Conservation (phyloP, 2,888 invertebrate species). For the Drosophila acutilabella region DNA sequence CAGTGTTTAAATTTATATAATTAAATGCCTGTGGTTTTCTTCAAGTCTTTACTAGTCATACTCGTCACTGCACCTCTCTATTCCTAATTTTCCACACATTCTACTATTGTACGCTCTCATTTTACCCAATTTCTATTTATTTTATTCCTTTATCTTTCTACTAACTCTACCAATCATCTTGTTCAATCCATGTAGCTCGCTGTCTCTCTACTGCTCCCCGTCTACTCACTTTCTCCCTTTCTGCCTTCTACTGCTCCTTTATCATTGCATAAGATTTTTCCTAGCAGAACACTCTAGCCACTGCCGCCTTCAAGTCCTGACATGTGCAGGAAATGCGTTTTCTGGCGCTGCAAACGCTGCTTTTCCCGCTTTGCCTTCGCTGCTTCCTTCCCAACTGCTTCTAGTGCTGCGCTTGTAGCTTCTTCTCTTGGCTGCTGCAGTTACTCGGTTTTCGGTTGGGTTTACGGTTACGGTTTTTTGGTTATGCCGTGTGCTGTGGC, state of each 20-base stretch:
- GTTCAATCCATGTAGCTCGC: no score
- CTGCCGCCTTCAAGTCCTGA: conserved; percentile 65
- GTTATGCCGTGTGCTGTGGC: conserved; percentile 71
- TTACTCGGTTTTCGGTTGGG: conserved; percentile 64
- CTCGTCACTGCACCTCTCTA: background rate
- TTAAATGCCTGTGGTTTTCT: no score
- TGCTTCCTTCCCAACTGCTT: background rate
- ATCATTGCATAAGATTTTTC: background rate
- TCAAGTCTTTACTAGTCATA: no score
- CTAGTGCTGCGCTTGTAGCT: background rate
- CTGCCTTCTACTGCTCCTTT: background rate
- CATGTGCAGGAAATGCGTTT: conserved; percentile 80
- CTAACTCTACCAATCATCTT: background rate
- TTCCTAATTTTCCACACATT: no score
- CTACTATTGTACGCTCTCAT: background rate
- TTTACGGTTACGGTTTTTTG: conserved; percentile 79
- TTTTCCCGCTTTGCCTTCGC: no score
- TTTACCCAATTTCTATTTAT: background rate
- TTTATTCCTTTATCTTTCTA: background rate
- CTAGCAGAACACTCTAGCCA: conserved; percentile 27
- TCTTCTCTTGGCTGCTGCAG: conserved; percentile 20
- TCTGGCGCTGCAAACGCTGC: conserved; percentile 55
- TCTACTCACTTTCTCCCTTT: background rate
- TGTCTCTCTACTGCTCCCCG: no score
- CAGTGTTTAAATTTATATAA: no score